A percentile compares a stretch with the other conserved stretches of the same genome.
These are phyloP conservation scores for Anorthoa munda DNA, from an alignment of 2,888 invertebrate species.

Conservation along the genomic window DNA sequence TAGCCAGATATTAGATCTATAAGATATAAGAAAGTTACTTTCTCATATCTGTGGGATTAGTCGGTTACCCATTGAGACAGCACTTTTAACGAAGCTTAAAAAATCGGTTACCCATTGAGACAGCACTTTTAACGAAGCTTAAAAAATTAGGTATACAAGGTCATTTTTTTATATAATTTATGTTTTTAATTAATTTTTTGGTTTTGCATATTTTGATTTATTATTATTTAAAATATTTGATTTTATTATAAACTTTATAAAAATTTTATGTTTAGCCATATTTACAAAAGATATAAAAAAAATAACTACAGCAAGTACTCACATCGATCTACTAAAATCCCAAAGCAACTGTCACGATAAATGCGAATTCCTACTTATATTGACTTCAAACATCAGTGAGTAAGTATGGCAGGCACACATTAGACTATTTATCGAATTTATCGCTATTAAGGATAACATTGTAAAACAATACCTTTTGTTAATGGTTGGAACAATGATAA, in stretches of 20 bases:
- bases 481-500: constrained; percentile 23
- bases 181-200: no score
- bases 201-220: not conserved
- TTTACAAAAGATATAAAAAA: not conserved
- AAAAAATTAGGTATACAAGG: not conserved
- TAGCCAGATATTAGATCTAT: constrained; percentile 34
- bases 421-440: constrained; percentile 29
- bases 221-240: not conserved
- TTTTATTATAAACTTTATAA: not conserved
- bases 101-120: constrained; percentile 22
- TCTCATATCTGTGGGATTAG: constrained; percentile 51
- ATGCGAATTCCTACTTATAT: constrained; percentile 2
- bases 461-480: constrained; percentile 26
- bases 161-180: not conserved
- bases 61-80: constrained; percentile 13
- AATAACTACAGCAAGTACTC: constrained; percentile 7
- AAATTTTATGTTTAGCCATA: not conserved
- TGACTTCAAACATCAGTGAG: not conserved
- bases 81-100: constrained; percentile 1
- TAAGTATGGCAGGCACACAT: not conserved
- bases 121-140: constrained; percentile 6
- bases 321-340: constrained; percentile 1
- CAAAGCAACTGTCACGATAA: constrained; percentile 7
- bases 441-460: constrained; percentile 40
- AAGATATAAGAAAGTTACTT: constrained; percentile 63